A percentile compares a stretch with the other conserved stretches of the same genome.
Evolutionary conservation across 2,113 vertebrate species (phyloP).

Genomic region (Phaethon lepturus): DNA sequence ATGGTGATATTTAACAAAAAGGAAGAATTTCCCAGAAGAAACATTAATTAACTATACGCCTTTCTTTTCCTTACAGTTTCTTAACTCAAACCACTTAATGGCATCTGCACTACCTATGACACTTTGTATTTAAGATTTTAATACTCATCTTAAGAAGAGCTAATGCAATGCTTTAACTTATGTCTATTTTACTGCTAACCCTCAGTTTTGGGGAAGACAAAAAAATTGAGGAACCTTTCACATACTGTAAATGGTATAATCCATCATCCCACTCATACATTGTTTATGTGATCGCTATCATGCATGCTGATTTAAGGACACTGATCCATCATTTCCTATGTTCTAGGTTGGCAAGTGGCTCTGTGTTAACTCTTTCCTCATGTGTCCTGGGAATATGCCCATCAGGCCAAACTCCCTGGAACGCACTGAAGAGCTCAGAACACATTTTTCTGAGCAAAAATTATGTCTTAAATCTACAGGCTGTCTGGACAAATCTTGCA

Average conservation of each 20-base stretch:
- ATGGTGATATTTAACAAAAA: neutral
- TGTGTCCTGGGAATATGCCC: neutral
- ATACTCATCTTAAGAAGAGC: neutral
- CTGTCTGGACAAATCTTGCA: neutral
- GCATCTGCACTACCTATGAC: neutral
- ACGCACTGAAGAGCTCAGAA: neutral
- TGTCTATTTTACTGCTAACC: neutral
- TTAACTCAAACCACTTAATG: neutral
- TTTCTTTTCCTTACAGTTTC: neutral
- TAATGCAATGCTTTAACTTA: neutral
- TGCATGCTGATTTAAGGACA: neutral
- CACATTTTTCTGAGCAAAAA: neutral
- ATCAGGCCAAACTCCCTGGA: neutral
- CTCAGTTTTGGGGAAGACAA: neutral
- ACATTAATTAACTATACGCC: neutral
- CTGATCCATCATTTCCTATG: conserved; percentile 25
- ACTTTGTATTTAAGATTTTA: neutral
- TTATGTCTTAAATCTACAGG: neutral
- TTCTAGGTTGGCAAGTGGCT: neutral
- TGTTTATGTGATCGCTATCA: conserved; percentile 25
- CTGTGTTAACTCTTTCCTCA: neutral
- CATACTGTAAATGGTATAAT: conserved; percentile 13
- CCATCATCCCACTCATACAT: conserved; percentile 10
- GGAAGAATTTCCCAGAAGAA: neutral
- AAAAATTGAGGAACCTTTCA: neutral